Conservation (phyloP, 2,113 vertebrate genomes). For the Glaucomys volans region DNA sequence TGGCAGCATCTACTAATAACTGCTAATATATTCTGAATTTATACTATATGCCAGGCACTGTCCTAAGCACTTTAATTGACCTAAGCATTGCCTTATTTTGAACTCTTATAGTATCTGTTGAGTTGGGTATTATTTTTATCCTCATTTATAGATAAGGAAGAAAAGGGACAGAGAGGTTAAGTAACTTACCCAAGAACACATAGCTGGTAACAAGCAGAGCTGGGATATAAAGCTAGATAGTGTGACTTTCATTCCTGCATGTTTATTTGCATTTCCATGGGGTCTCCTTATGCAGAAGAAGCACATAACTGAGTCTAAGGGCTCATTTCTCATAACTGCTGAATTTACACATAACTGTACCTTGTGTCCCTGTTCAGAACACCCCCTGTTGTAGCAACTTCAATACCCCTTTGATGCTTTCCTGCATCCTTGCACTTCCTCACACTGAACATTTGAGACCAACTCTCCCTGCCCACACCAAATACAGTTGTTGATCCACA, state of each 20-base stretch:
- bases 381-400: neutral
- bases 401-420: neutral
- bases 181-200: neutral
- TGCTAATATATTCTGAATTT: neutral
- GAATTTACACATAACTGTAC: neutral
- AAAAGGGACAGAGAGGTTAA: slow-evolving; percentile 13
- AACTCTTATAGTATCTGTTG: neutral
- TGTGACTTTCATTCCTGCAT: neutral
- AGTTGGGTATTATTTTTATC: neutral
- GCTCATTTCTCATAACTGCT: neutral
- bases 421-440: neutral
- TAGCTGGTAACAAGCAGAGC: neutral
- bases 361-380: neutral
- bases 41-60: neutral
- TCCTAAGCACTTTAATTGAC: neutral
- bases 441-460: neutral
- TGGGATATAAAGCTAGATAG: neutral
- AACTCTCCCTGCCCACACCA: neutral
- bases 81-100: slow-evolving; percentile 31
- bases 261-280: neutral
- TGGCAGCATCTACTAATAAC: neutral
- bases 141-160: neutral
- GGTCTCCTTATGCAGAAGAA: neutral
- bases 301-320: neutral
- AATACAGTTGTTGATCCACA: neutral